Base-by-base conservation (phyloP, 1,140 invertebrate species). In the Rhizoglyphus robini region DNA sequence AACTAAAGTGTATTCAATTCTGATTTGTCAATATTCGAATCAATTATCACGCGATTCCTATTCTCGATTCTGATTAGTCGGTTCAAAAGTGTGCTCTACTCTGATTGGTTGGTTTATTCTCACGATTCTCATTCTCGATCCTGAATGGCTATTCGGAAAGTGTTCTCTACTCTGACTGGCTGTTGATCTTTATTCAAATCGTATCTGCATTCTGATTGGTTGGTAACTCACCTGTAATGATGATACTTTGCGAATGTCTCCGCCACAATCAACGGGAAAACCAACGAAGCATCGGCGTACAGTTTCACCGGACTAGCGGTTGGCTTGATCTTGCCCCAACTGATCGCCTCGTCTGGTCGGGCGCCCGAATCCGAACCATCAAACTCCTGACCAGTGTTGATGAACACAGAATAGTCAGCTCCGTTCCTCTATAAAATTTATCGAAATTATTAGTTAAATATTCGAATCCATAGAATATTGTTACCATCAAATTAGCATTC, bases 321-420 rank as follows among this genome's bases (percentile, higher is more conserved):
- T 71, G 83, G 84, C 73, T 84, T 84, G 66, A 99, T 96, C 80
- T 99, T 99, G 0, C 96, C 96, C 96, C 96, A 99, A 3, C 92
- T 96, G 15, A 97, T 82, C 0, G 96, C 96, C 80, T 99, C 96
- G 80, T 99, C 96, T 2, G 96, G 95, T 54, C 88, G 79, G 0
- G 96, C 96, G 11, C 96, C 96, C 68, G 92, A 88, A 76, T 99
- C 96, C 76, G 92, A 96, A 0, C 96, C 96, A 81, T 99, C 96
- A 81, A 88, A 99, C 79, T 99, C 96, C 31, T 86, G 86, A 1
- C 87, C 87, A n/a, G 96, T 99, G 75, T 99, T 99, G 2, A 99
- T 79, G 78, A 88, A 99, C 5, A 99, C 92, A 0, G 91, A 81
- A 79, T 82, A 99, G 76, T 99, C 92, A 18, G 94, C 90, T n/a